phyloP scores from a whole-genome alignment of 2,113 vertebrate species.

The Cyrtonyx montezumae region DNA sequence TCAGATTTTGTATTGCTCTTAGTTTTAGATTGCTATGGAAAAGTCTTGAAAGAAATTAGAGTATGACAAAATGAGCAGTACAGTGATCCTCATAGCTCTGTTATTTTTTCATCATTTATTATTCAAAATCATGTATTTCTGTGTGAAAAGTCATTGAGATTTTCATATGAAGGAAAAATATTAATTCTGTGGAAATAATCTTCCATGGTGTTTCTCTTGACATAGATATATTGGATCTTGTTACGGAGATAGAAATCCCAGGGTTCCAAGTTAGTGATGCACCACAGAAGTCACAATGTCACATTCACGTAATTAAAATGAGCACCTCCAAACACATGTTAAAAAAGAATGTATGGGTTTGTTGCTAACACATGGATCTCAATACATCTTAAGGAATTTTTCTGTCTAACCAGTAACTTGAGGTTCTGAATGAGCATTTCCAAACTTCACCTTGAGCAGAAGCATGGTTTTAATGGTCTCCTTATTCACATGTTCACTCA shows the following conservation, averaged over 20 bases:
- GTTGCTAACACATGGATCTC: background rate
- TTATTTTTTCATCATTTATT: background rate
- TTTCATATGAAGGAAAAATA: background rate
- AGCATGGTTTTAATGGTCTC: background rate
- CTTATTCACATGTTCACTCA: background rate
- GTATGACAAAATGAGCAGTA: background rate
- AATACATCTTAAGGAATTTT: background rate
- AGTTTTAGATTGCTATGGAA: background rate
- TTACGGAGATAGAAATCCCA: background rate
- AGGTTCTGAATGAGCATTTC: background rate
- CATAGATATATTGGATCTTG: background rate
- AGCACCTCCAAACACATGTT: background rate
- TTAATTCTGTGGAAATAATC: background rate
- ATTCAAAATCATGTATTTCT: background rate
- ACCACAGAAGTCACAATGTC: background rate
- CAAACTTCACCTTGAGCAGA: background rate
- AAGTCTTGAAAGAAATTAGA: background rate
- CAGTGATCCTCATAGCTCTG: background rate
- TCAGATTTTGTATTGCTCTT: background rate
- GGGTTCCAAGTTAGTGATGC: background rate
- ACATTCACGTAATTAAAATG: background rate
- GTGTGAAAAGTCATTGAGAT: background rate
- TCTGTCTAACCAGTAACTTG: background rate
- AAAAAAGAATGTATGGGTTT: background rate
- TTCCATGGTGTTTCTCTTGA: fast-evolving